phyloP scores from a whole-genome alignment of 2,797 vertebrate species.

The Fringilla coelebs region DNA sequence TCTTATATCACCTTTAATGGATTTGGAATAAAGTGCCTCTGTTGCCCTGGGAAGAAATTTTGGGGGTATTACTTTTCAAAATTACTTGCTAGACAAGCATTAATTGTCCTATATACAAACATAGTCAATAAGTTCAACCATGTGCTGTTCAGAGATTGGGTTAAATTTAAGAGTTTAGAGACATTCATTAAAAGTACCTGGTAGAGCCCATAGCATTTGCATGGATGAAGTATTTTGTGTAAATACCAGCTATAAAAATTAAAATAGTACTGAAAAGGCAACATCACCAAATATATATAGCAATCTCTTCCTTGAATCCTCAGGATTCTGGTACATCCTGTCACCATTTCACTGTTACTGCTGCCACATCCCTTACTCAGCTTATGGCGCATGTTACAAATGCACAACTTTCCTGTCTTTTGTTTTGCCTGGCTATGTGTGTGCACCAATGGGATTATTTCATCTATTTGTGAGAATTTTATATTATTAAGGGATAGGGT shows the following conservation, averaged over 20 bases:
- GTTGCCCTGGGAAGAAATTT: neutral
- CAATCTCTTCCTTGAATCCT: neutral
- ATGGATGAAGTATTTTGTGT: neutral
- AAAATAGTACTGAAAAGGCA: neutral
- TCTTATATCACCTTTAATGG: neutral
- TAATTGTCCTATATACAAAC: neutral
- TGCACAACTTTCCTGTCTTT: neutral
- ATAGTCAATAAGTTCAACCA: neutral
- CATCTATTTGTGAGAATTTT: neutral
- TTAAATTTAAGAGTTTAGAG: neutral
- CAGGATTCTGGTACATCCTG: neutral
- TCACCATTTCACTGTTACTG: neutral
- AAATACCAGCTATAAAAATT: neutral
- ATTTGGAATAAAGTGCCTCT: neutral
- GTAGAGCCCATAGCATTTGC: fast-evolving
- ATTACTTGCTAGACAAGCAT: neutral
- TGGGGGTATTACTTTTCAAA: neutral
- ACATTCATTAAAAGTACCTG: neutral
- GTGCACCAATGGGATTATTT: neutral
- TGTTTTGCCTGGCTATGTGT: neutral
- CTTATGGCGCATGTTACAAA: neutral
- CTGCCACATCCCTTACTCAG: neutral
- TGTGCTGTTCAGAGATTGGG: neutral
- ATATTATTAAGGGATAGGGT: fast-evolving
- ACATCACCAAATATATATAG: neutral